Base-by-base conservation (phyloP, 2,888 invertebrate species). In the Pterobdella sp. region DNA sequence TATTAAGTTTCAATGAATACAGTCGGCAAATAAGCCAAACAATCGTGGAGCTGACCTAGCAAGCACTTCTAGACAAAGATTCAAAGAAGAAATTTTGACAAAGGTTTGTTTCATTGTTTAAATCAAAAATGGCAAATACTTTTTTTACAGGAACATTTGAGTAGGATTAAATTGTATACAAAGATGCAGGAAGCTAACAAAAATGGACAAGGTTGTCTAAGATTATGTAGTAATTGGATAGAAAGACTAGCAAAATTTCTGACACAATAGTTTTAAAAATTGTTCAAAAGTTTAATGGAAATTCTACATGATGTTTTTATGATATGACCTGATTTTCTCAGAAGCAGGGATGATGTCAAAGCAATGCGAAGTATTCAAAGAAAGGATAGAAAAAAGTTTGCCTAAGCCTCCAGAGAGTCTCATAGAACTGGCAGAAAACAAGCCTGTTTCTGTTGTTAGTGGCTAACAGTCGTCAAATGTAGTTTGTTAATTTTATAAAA, bases 11-110 rank as follows among this genome's bases (percentile, higher is more conserved):
- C n/a, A n/a, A n/a, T n/a, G n/a, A n/a, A n/a, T n/a, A n/a, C n/a
- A n/a, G n/a, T n/a, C n/a, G n/a, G n/a, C n/a, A n/a, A n/a, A n/a
- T n/a, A n/a, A n/a, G n/a, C n/a, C n/a, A n/a, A n/a, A n/a, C n/a
- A n/a, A n/a, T n/a, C n/a, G n/a, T n/a, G 60, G 60, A 3, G 60
- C 60, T 26, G 60, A 56, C 10, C 60, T 56, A 26, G 60, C 60
- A 7, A 56, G 60, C 60, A 56, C 60, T 3, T 56, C 60, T 26
- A 56, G n/a, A 22, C 60, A 56, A 26, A 56, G 60, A 26, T 56
- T 56, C 60, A 56, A 26, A 56, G 60, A 56, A 26, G 60, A 56
- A 56, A 26, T 56, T 22, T 26, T 56, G 14, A 26, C 60, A 56
- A 56, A 56, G 60, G 60, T 56, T 22, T 42, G 7, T 42, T 42